phyloP scores from a whole-genome alignment of 1,140 invertebrate species.

The Drosophila nigrodunni region DNA sequence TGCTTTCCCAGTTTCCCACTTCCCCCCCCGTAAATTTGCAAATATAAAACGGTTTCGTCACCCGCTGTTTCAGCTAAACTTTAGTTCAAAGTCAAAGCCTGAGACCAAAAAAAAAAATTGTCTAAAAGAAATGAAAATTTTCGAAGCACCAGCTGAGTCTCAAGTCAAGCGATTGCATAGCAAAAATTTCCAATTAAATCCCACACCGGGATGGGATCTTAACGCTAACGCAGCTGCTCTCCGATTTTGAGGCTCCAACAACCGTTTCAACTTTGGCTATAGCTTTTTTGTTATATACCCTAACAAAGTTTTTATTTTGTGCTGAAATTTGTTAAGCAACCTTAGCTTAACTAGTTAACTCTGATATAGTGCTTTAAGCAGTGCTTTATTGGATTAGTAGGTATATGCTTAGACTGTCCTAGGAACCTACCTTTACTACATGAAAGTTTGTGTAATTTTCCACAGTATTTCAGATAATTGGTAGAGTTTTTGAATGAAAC shows the following conservation, averaged over 20 bases:
- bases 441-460: no score
- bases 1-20: background rate
- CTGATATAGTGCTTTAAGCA: no score
- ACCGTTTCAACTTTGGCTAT: background rate
- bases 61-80: constrained; percentile 18
- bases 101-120: background rate
- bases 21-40: constrained; percentile 8
- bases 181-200: constrained; percentile 41
- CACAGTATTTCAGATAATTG: background rate
- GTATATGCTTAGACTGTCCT: no score
- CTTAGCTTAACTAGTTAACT: no score
- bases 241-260: background rate
- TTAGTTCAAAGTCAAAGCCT: constrained; percentile 18
- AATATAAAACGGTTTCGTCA: constrained; percentile 24
- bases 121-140: constrained; percentile 9
- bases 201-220: background rate
- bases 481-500: background rate
- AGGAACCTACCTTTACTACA: no score
- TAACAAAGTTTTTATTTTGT: no score
- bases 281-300: background rate
- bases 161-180: constrained; percentile 30
- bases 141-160: constrained; percentile 40
- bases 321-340: no score
- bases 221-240: constrained; percentile 9
- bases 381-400: no score